These are phyloP conservation scores for Pelodytes ibericus DNA, from an alignment of 2,797 vertebrate species.

Conservation along the genomic window DNA sequence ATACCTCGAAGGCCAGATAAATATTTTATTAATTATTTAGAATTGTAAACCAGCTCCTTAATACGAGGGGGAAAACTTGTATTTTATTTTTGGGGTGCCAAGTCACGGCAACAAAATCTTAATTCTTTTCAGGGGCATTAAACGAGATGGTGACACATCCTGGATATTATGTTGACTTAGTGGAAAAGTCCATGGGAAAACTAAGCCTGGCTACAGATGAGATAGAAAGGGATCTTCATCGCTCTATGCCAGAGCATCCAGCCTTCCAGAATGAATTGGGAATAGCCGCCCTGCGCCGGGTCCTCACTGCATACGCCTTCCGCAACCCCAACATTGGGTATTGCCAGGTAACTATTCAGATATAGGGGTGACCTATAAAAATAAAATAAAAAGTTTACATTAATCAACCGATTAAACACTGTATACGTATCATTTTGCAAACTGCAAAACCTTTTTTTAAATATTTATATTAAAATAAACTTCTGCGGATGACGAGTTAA, in stretches of 20 bases:
- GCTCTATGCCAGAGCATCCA: conserved; percentile 97
- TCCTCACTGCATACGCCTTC: conserved; percentile 94
- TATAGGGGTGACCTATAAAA: neutral
- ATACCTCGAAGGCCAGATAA: too few relatives aligned
- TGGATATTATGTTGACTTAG: conserved; percentile 88
- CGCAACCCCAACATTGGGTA: conserved; percentile 96
- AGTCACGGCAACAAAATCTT: too few relatives aligned
- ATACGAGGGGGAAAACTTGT: too few relatives aligned
- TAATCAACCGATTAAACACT: neutral
- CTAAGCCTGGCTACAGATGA: conserved; percentile 92
- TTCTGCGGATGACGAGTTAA: too few relatives aligned
- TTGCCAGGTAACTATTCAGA: conserved; percentile 82
- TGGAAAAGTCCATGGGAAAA: conserved; percentile 86
- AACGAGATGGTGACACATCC: conserved; percentile 93
- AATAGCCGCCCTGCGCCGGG: conserved; percentile 90
- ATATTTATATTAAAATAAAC: too few relatives aligned
- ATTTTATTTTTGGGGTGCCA: too few relatives aligned
- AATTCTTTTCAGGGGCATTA: conserved; percentile 79
- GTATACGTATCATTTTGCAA: too few relatives aligned
- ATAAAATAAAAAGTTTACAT: too few relatives aligned
- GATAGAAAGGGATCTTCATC: conserved; percentile 95
- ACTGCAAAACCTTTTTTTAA: too few relatives aligned
- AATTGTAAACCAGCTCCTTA: neutral
- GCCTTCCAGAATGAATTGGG: conserved; percentile 96
- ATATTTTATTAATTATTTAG: too few relatives aligned